Percentiles rank a stretch among this genome's conserved stretches.
Evolutionary conservation across 2,797 vertebrate species (phyloP).

Genomic region (Halcyon chelicuti): DNA sequence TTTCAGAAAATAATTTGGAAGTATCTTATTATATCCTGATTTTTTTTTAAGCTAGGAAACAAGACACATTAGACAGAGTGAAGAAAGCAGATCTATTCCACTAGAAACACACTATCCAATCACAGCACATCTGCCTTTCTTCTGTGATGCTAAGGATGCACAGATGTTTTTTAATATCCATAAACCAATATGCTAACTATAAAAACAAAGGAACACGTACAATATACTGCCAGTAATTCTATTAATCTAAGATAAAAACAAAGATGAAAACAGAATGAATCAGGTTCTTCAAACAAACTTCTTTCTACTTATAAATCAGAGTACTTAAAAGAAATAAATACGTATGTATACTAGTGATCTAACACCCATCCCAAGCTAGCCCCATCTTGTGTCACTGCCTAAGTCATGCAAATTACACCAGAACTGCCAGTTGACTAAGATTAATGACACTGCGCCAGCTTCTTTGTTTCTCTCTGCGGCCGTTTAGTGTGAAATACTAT

Average conservation of each 20-base stretch:
- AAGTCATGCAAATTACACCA: slow-evolving; percentile 98
- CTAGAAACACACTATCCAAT: slow-evolving; percentile 39
- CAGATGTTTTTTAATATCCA: slow-evolving; percentile 76
- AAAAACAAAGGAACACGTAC: slow-evolving; percentile 75
- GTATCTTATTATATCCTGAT: not conserved
- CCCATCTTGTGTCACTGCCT: slow-evolving; percentile 94
- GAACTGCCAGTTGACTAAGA: slow-evolving; percentile 99
- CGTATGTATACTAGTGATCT: slow-evolving; percentile 85
- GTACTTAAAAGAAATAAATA: slow-evolving; percentile 80
- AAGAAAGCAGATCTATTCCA: slow-evolving; percentile 66
- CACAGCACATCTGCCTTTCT: slow-evolving; percentile 67
- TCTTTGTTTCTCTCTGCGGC: slow-evolving; percentile 97
- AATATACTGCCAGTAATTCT: slow-evolving; percentile 64
- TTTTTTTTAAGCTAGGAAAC: slow-evolving; percentile 57
- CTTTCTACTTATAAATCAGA: slow-evolving; percentile 82
- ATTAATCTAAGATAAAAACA: slow-evolving; percentile 70
- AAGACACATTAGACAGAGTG: slow-evolving; percentile 31
- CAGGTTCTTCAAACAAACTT: slow-evolving; percentile 75
- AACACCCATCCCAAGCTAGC: slow-evolving; percentile 86
- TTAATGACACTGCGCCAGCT: slow-evolving; percentile 97
- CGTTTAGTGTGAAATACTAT: slow-evolving; percentile 99
- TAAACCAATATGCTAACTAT: slow-evolving; percentile 77
- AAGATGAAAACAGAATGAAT: slow-evolving; percentile 70
- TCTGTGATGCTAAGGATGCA: slow-evolving; percentile 66
- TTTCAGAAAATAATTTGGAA: slow-evolving; percentile 56